A percentile compares a stretch with the other conserved stretches of the same genome.
Evolutionary conservation across 2,113 vertebrate species (phyloP).

Genomic region (Tinamus guttatus): DNA sequence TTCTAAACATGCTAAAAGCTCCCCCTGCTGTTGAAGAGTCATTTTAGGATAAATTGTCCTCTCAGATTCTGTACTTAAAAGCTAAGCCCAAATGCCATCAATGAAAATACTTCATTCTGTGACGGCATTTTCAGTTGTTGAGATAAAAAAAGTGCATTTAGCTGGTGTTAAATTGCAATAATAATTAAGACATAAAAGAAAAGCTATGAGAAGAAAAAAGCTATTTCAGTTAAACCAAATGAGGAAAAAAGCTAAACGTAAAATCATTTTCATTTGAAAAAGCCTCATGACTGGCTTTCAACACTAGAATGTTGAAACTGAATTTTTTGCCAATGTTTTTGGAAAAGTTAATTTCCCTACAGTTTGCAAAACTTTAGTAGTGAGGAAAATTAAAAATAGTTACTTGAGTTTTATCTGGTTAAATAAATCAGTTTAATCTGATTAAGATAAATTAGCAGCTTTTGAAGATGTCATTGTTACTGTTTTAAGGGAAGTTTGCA

Average conservation of each 20-base stretch:
- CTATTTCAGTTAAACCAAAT: neutral
- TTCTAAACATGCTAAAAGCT: conserved; percentile 42
- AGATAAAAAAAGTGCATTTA: neutral
- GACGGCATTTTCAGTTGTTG: neutral
- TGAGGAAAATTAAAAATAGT: neutral
- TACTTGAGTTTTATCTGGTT: neutral
- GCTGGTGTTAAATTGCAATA: neutral
- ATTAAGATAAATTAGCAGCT: neutral
- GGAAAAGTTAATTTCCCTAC: neutral
- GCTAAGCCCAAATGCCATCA: neutral
- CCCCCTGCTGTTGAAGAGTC: conserved; percentile 57
- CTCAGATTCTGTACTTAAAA: neutral
- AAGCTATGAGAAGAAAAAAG: neutral
- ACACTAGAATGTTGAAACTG: neutral
- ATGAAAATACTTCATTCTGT: neutral
- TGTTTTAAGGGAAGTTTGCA: neutral
- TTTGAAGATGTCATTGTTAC: neutral
- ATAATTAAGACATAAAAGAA: neutral
- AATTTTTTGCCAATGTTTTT: neutral
- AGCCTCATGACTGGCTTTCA: neutral
- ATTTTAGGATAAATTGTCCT: neutral
- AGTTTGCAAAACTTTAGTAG: neutral
- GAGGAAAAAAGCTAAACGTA: neutral
- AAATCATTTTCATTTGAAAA: neutral
- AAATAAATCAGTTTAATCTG: neutral